Evolutionary conservation across 30 jellyfish, hydroid and myxozoan species (phyloP).

Genomic region (Aurelia sp.): DNA sequence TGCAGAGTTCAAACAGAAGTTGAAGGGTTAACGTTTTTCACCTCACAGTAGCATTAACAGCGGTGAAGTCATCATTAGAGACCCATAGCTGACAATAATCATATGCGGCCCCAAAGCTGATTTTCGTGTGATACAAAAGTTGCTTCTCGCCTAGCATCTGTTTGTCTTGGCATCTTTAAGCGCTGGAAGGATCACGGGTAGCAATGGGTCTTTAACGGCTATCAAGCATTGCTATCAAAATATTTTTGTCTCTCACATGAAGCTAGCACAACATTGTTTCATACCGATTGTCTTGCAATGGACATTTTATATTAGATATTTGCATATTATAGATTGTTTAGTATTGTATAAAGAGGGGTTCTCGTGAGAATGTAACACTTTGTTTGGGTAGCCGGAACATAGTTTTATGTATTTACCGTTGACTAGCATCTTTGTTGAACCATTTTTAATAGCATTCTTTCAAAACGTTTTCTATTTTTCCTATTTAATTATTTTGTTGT

Average conservation of each 20-base stretch:
- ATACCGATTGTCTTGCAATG: slow-evolving; percentile 45
- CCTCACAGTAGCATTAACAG: too few species aligned
- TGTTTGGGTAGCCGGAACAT: slow-evolving; percentile 60
- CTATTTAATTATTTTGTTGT: slow-evolving; percentile 65
- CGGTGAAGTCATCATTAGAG: too few species aligned
- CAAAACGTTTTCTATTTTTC: slow-evolving; percentile 57
- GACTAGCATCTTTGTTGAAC: slow-evolving; percentile 57
- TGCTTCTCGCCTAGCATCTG: too few species aligned
- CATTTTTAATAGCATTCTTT: slow-evolving; percentile 57
- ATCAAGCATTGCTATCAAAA: too few species aligned
- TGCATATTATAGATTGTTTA: slow-evolving; percentile 63
- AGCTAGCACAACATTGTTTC: slow-evolving; percentile 30
- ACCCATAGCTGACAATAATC: too few species aligned
- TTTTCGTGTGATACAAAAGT: too few species aligned
- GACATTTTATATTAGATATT: slow-evolving; percentile 62
- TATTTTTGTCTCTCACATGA: slow-evolving; percentile 29
- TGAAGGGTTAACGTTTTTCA: too few species aligned
- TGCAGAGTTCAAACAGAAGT: too few species aligned
- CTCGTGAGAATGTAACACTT: slow-evolving; percentile 62
- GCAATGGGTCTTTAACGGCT: too few species aligned
- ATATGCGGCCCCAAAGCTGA: too few species aligned
- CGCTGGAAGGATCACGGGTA: too few species aligned
- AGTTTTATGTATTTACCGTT: slow-evolving; percentile 50
- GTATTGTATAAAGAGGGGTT: slow-evolving; percentile 71
- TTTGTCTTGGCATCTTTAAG: too few species aligned